Evolutionary conservation across 2,797 vertebrate genomes (phyloP), one percentile per base, ranked within the genome.

Genomic region (Champsocephalus gunnari): DNA sequence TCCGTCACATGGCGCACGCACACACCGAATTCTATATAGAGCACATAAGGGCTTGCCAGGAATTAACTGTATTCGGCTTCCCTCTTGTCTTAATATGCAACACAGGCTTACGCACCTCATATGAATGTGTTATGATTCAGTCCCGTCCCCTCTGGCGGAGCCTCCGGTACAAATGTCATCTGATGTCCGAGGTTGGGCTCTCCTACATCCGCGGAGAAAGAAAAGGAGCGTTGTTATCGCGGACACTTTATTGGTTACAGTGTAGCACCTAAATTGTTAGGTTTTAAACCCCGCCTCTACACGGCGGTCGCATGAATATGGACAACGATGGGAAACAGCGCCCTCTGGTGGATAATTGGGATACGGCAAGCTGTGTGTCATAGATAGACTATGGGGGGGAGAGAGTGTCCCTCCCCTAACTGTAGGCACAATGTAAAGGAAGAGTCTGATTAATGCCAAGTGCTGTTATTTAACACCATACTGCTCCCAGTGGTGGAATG

Each of bases 281-380:
- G 89, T 81, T 78, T 47, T 90, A 91, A 38, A 89, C 92, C 89
- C 93, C 95, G 91, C 95, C 94, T 89, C 89, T 87, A 14, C 54
- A 68, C 75, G 59, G 66, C 57, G 70, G 89, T 93, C 92, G 94
- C 91, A 92, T 93, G 92, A 70, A 88, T 47, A 4, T 56, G 43
- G 57, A 55, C 75, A 71, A 2, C 17, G 38, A 70, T 32, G 68
- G 57, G 79, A 77, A 13, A 65, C 69, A 87, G 90, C 90, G 87
- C 90, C 92, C 1, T 73, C 77, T 5, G 4, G 75, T 77, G 93
- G 88, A 79, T n/a, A 53, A 75, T 74, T 51, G 28, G 6, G 41
- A 14, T 38, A 80, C 7, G 8, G 21, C 47, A 43, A 13, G 12
- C 11, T 49, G 17, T 43, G 11, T 4, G 53, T 21, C 21, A 21